These are phyloP conservation scores for Rhynchonycteris naso DNA, from an alignment of 2,797 vertebrate genomes.

Conservation along the genomic window DNA sequence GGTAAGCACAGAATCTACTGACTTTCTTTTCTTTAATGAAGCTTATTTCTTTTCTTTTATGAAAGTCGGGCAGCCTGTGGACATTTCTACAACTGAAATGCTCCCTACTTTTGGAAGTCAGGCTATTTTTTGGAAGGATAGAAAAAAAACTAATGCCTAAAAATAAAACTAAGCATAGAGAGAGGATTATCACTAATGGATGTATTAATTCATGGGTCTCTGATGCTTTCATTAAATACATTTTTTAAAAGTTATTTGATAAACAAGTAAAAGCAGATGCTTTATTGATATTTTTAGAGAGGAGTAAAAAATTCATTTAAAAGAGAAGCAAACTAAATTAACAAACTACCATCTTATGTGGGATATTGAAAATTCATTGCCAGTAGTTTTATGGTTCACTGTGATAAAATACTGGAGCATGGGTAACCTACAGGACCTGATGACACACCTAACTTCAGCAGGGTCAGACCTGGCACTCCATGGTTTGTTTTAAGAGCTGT, in stretches of 20 bases:
- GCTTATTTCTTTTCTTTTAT: conserved; percentile 29
- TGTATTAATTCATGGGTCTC: not conserved
- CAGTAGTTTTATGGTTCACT: conserved; percentile 85
- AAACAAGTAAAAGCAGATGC: conserved; percentile 84
- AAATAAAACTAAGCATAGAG: not conserved
- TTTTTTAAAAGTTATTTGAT: conserved; percentile 81
- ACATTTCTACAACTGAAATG: conserved; percentile 30
- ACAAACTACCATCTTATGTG: conserved; percentile 78
- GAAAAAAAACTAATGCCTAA: not conserved
- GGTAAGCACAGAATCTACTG: not conserved
- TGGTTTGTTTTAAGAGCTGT: conserved; percentile 70
- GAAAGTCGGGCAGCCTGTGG: not conserved
- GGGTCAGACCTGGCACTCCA: conserved; percentile 34
- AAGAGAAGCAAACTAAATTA: conserved; percentile 81
- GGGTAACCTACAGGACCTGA: conserved; percentile 76
- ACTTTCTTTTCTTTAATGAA: not conserved
- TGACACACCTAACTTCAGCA: conserved; percentile 75
- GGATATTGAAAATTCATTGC: conserved; percentile 81
- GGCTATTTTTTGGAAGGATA: not conserved
- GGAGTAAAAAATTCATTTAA: conserved; percentile 82
- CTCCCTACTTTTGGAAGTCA: conserved; percentile 37
- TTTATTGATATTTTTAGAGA: conserved; percentile 84
- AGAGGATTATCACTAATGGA: not conserved
- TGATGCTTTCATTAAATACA: not conserved
- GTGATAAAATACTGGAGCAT: conserved; percentile 82